Evolutionary conservation across 64 coral and sea anemone species (phyloP).

Genomic region (Orbicella faveolata): DNA sequence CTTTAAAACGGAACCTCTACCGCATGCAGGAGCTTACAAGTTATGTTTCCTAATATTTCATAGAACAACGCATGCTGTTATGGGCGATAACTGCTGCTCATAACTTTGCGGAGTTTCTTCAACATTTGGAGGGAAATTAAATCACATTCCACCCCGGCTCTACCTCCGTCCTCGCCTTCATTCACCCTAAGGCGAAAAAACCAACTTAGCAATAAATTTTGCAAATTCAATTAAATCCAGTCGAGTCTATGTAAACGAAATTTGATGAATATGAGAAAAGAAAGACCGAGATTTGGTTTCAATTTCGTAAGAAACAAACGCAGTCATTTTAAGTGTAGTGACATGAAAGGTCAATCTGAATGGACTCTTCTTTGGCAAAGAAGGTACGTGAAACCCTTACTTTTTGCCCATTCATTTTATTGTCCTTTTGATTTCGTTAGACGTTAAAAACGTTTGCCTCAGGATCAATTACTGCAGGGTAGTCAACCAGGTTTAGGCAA

Average conservation of each 20-base stretch:
- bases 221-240: neutral
- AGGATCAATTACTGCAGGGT: too few relatives aligned
- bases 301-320: neutral
- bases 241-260: neutral
- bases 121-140: too few relatives aligned
- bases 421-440: too few relatives aligned
- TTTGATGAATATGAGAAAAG: neutral
- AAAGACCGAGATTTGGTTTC: slow-evolving; percentile 3
- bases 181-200: neutral
- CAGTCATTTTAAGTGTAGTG: neutral
- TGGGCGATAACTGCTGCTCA: too few relatives aligned
- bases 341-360: neutral
- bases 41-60: too few relatives aligned
- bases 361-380: neutral
- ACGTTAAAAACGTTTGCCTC: too few relatives aligned
- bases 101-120: too few relatives aligned
- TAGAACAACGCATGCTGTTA: too few relatives aligned
- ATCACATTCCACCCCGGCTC: too few relatives aligned
- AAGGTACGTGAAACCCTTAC: neutral
- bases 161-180: neutral
- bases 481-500: too few relatives aligned
- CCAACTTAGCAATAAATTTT: neutral
- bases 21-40: too few relatives aligned
- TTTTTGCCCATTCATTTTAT: neutral
- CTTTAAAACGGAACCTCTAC: too few relatives aligned